phyloP scores from a whole-genome alignment of 2,113 vertebrate species.

The Neogobius melanostomus region DNA sequence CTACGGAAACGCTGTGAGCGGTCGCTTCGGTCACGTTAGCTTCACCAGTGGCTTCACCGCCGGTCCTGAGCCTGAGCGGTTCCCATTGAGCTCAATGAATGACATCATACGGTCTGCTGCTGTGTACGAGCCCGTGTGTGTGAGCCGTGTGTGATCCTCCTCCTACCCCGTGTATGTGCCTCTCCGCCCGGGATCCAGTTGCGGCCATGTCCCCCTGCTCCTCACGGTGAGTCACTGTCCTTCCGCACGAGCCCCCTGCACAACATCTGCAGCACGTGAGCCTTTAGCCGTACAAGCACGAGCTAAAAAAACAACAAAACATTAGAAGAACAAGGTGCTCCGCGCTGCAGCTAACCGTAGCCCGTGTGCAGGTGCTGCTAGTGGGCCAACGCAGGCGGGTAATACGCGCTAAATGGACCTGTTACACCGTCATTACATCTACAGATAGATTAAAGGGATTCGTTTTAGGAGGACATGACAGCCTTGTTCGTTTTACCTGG shows the following conservation, averaged over 20 bases:
- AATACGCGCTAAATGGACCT: neutral
- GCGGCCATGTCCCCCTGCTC: conserved; percentile 29
- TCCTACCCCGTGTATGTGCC: neutral
- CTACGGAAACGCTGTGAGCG: neutral
- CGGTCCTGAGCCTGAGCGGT: neutral
- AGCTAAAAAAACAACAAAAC: no score
- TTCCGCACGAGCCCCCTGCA: no score
- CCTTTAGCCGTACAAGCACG: neutral
- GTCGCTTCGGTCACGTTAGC: no score
- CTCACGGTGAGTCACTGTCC: conserved; percentile 1
- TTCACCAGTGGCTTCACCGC: neutral
- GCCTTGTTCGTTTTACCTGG: neutral
- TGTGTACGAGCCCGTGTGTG: neutral
- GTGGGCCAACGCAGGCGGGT: conserved; percentile 6
- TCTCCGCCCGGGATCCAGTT: conserved; percentile 15
- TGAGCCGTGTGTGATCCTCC: neutral
- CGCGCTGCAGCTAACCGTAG: conserved; percentile 1
- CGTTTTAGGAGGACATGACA: neutral
- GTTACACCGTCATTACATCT: neutral
- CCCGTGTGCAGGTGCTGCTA: neutral
- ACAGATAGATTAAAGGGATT: neutral
- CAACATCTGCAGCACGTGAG: neutral
- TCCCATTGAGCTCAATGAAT: conserved; percentile 25
- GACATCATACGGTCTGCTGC: conserved; percentile 48
- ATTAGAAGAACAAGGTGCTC: no score